phyloP scores from a whole-genome alignment of 2,888 invertebrate genomes.

The Cordylochernes scorpioides region DNA sequence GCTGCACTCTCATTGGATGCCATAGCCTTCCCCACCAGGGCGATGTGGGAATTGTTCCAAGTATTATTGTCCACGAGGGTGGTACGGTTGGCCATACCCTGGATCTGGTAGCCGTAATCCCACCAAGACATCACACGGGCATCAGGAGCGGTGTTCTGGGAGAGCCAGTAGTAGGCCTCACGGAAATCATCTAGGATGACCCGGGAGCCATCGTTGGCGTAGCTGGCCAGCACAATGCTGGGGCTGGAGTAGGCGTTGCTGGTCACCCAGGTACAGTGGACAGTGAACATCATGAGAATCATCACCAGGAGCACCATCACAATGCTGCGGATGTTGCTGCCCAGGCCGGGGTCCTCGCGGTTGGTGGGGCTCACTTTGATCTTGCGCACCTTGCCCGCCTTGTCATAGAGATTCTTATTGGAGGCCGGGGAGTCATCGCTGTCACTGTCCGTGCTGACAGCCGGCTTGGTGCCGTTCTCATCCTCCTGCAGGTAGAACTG shows the following conservation, averaged over 20 bases:
- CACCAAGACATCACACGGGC: conserved; percentile 98
- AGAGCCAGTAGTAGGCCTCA: conserved; percentile 95
- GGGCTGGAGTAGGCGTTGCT: conserved; percentile 98
- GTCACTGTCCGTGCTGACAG: conserved; percentile 4
- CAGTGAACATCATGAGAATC: conserved; percentile 80
- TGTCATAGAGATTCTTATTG: conserved; percentile 44
- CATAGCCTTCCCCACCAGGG: conserved; percentile 95
- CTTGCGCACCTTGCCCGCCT: conserved; percentile 61
- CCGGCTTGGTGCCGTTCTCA: conserved; percentile 9
- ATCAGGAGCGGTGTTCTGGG: conserved; percentile 85
- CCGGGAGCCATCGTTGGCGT: conserved; percentile 72
- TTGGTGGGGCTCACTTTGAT: conserved; percentile 43
- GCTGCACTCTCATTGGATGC: conserved; percentile 92
- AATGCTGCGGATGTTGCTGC: conserved; percentile 69
- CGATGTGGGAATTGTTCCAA: conserved; percentile 99
- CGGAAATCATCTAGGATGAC: conserved; percentile 94
- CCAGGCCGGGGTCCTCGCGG: conserved; percentile 36
- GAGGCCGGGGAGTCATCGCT: conserved; percentile 18
- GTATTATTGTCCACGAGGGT: conserved; percentile 98
- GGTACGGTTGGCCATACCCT: conserved; percentile 97
- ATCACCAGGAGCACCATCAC: conserved; percentile 69
- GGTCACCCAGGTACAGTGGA: conserved; percentile 97
- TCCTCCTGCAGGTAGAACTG: conserved; percentile 50
- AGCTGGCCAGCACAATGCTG: conserved; percentile 90
- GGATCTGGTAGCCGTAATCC: conserved; percentile 92